These are phyloP conservation scores for Liasis olivaceus DNA, from an alignment of 2,797 vertebrate genomes.

Conservation along the genomic window DNA sequence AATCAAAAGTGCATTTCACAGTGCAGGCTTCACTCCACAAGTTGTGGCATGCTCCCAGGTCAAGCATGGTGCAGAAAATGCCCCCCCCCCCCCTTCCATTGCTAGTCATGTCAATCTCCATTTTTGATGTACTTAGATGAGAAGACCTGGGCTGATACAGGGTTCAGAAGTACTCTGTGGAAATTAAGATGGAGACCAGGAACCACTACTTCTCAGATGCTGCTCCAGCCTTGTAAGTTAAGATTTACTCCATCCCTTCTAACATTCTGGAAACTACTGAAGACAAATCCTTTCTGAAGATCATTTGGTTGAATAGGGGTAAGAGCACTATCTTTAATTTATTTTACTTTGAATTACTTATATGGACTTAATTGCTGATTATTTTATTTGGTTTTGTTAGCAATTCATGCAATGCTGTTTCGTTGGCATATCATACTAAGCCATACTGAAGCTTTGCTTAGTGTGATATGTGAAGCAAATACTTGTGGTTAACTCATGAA, in stretches of 20 bases:
- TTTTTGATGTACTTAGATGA: too few relatives aligned
- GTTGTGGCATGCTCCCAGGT: not conserved
- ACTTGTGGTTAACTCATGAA: not conserved
- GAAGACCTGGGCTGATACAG: too few relatives aligned
- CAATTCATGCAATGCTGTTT: not conserved
- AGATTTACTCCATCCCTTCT: not conserved
- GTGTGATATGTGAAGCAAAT: not conserved
- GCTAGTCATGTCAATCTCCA: not conserved
- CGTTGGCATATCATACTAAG: not conserved
- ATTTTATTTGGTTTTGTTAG: not conserved
- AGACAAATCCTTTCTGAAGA: not conserved
- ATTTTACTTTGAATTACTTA: not conserved
- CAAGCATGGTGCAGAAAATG: not conserved
- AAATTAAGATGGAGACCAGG: too few relatives aligned
- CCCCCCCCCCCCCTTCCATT: not conserved
- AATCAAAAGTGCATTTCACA: not conserved
- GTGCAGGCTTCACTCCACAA: not conserved
- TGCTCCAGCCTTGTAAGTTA: not conserved
- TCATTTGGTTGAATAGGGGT: not conserved
- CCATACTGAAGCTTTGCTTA: not conserved
- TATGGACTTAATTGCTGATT: not conserved
- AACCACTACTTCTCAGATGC: too few relatives aligned
- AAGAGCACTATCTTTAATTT: not conserved
- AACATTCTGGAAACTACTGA: not conserved
- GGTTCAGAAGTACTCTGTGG: too few relatives aligned